Evolutionary conservation across 2,113 vertebrate species (phyloP), one percentile per base, ranked within the genome.

Genomic region (Ciconia stormi): DNA sequence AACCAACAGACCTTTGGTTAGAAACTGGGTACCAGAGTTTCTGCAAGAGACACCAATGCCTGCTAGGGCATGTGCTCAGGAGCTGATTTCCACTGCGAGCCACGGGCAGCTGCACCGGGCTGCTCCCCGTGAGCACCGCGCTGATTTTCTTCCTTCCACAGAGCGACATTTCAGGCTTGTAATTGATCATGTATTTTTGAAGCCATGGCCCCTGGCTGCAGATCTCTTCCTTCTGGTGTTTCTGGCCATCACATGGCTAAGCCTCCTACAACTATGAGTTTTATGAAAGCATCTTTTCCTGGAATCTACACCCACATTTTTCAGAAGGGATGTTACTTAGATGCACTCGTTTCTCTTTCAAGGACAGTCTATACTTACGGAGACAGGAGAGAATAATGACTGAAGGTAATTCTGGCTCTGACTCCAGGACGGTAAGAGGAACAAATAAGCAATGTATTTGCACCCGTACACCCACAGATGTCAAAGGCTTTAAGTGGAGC

Each of bases 371-470:
- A 14, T 23, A 44, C 53, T 73, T 36, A 65, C 0, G 3, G 40
- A 94, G 85, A 80, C 62, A 84, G 80, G 47, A 61, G 8, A 87
- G 67, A 93, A 65, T 78, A 63, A 90, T 56, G 86, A 67, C 59
- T 81, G 77, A 86, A 95, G 50, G 86, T 71, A 96, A 59, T 63
- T 74, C 74, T 77, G 69, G 26, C 63, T 81, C 40, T 21, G 20
- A 10, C 40, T 92, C 71, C 10, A 8, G 58, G 30, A 94, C 62
- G 50, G 67, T 50, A 52, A 86, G 4, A 44, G 58, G 67, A 92
- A 87, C 82, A 92, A 82, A 77, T 18, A 70, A 79, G 73, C 40
- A 36, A 82, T 49, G 42, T 15, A 46, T 95, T 92, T 93, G 59
- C 50, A 83, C 76, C 71, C 46, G 8, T 36, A 84, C 91, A 86